Conservation (phyloP, 2,888 invertebrate species). For the Drosophila suboccidentalis region DNA sequence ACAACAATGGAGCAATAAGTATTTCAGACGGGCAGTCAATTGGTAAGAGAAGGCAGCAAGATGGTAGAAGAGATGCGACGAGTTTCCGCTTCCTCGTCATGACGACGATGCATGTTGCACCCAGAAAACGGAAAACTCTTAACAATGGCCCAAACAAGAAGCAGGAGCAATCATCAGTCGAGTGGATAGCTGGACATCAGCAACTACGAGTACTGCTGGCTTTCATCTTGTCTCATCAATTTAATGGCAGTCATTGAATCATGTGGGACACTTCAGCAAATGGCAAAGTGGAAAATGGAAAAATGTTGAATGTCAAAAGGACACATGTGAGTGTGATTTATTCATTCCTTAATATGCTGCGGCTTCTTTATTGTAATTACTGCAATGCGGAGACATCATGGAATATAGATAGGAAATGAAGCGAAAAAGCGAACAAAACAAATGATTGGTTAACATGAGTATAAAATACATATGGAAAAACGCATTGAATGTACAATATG, state of each 20-base stretch:
- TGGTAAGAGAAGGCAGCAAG: too few species aligned
- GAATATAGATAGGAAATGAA: slow-evolving; percentile 55
- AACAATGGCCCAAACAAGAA: slow-evolving; percentile 24
- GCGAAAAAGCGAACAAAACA: slow-evolving; percentile 69
- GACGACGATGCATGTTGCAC: too few species aligned
- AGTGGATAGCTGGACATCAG: slow-evolving; percentile 27
- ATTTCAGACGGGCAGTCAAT: too few species aligned
- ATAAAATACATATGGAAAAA: slow-evolving; percentile 32
- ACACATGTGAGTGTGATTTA: slow-evolving; percentile 31
- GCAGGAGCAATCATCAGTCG: slow-evolving; percentile 44
- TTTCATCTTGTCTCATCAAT: slow-evolving; percentile 21
- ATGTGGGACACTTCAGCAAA: slow-evolving; percentile 9
- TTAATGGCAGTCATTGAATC: slow-evolving; percentile 30
- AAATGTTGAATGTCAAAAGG: slow-evolving; percentile 2
- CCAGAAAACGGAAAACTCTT: too few species aligned
- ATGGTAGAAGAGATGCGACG: too few species aligned
- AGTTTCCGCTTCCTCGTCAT: too few species aligned
- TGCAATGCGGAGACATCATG: slow-evolving; percentile 55
- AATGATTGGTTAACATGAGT: slow-evolving; percentile 57
- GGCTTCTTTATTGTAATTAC: slow-evolving; percentile 62
- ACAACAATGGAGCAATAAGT: too few species aligned
- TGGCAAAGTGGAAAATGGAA: neutral
- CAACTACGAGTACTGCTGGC: slow-evolving; percentile 3
- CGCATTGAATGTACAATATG: slow-evolving; percentile 7
- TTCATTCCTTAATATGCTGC: slow-evolving; percentile 69